Percentiles rank a stretch among this genome's conserved stretches.
phyloP scores from a whole-genome alignment of 2,797 vertebrate species.

The Percopsis omiscomaycus region DNA sequence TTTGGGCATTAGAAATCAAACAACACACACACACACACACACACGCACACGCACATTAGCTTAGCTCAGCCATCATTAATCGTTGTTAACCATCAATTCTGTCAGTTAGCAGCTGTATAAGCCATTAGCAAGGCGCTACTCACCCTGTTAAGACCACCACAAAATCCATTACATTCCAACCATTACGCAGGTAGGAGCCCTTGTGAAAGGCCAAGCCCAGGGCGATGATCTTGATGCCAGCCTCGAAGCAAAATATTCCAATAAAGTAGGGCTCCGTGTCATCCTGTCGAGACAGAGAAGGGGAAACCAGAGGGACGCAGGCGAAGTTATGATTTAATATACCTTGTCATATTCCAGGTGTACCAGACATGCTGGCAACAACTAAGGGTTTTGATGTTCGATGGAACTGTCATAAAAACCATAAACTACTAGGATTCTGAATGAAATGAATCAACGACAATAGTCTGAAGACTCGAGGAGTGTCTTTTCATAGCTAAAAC shows the following conservation, averaged over 20 bases:
- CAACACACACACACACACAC: constrained; percentile 14
- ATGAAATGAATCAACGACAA: constrained; percentile 33
- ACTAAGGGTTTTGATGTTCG: too few relatives aligned
- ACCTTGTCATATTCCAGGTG: constrained; percentile 2
- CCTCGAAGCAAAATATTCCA: constrained; percentile 98
- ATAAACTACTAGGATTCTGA: too few relatives aligned
- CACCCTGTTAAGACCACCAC: constrained; percentile 96
- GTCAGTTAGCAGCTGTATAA: constrained; percentile 54
- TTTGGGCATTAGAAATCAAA: constrained; percentile 46
- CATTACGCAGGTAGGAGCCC: constrained; percentile 92
- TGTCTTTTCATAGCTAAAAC: constrained; percentile 44
- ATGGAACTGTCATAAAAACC: too few relatives aligned
- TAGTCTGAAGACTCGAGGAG: constrained; percentile 27
- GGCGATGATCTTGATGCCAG: constrained; percentile 96
- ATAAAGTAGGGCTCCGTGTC: constrained; percentile 98
- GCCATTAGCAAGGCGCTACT: constrained; percentile 68
- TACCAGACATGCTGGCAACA: too few relatives aligned
- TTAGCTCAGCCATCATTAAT: constrained; percentile 39
- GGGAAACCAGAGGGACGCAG: background rate
- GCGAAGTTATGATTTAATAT: background rate
- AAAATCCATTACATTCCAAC: constrained; percentile 99
- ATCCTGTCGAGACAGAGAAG: constrained; percentile 77
- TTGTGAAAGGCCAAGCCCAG: constrained; percentile 96
- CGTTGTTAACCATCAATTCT: constrained; percentile 54
- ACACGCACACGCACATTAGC: background rate